phyloP scores from a whole-genome alignment of 2,113 vertebrate genomes.

The Tamias sibiricus region DNA sequence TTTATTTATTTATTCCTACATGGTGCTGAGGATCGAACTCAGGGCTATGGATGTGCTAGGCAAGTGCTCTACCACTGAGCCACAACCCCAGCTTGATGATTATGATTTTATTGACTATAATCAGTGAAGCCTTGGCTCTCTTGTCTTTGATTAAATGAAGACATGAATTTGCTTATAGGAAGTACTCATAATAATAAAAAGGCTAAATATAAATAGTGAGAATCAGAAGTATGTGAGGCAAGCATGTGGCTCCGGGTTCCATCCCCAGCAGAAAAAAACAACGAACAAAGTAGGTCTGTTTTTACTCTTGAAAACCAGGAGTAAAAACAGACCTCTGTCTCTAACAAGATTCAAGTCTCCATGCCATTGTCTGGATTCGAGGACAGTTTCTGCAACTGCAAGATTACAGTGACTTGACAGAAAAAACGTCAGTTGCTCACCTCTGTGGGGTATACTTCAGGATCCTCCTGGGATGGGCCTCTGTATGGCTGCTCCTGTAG shows the following conservation, averaged over 20 bases:
- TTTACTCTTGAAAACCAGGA: background rate
- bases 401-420: background rate
- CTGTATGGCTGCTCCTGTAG: background rate
- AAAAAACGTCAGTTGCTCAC: background rate
- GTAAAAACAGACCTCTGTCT: background rate
- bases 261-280: no score
- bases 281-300: background rate
- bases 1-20: no score
- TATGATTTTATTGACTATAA: constrained; percentile 25
- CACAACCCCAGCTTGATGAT: no score
- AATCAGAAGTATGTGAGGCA: background rate
- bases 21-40: no score
- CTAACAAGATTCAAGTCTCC: accelerated
- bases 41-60: no score
- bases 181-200: background rate
- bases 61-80: no score
- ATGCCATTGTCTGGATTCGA: background rate
- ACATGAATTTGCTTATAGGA: constrained; percentile 19
- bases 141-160: background rate
- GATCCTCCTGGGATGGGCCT: background rate
- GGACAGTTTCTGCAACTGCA: background rate
- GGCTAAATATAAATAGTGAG: background rate
- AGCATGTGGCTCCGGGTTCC: background rate
- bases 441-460: no score
- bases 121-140: background rate